Conservation (phyloP, 1,140 invertebrate species). For the Drosophila nigromelanica region DNA sequence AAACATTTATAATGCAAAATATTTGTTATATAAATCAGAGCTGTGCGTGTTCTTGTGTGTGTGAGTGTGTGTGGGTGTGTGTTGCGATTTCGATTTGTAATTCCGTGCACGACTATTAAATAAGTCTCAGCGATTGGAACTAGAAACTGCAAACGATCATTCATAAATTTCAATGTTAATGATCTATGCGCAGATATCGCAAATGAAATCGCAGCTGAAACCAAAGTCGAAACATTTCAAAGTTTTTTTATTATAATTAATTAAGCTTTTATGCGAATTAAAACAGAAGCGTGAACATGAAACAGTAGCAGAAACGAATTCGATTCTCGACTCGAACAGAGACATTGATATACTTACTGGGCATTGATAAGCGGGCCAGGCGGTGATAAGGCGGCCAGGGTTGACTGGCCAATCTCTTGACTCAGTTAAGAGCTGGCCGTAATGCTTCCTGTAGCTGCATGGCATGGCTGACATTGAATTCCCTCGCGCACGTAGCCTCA, state of each 20-base stretch:
- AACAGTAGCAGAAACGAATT: conserved; percentile 30
- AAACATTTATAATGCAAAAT: conserved; percentile 40
- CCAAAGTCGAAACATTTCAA: conserved; percentile 47
- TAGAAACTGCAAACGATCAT: conserved; percentile 50
- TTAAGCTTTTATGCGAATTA: conserved; percentile 65
- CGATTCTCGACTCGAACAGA: conserved; percentile 14
- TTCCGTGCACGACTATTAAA: conserved; percentile 47
- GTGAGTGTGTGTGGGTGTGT: conserved; percentile 23
- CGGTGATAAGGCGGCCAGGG: conserved; percentile 68
- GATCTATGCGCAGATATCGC: conserved; percentile 45
- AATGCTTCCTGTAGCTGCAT: conserved; percentile 63
- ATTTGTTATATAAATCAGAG: conserved; percentile 52
- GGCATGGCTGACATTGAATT: conserved; percentile 62
- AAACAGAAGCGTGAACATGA: conserved; percentile 26
- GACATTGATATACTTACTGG: conserved; percentile 8
- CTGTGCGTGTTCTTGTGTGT: not conserved
- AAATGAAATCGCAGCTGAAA: conserved; percentile 39
- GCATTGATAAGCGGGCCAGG: conserved; percentile 51
- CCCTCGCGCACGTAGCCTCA: conserved; percentile 33
- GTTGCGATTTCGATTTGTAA: conserved; percentile 36
- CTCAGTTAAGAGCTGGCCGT: conserved; percentile 5
- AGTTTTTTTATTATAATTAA: conserved; percentile 60
- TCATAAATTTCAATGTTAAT: conserved; percentile 70
- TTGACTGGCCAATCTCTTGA: conserved; percentile 5
- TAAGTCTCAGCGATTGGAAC: conserved; percentile 37